Conservation (phyloP, 2,888 invertebrate genomes). For the Thymelicus acteon region DNA sequence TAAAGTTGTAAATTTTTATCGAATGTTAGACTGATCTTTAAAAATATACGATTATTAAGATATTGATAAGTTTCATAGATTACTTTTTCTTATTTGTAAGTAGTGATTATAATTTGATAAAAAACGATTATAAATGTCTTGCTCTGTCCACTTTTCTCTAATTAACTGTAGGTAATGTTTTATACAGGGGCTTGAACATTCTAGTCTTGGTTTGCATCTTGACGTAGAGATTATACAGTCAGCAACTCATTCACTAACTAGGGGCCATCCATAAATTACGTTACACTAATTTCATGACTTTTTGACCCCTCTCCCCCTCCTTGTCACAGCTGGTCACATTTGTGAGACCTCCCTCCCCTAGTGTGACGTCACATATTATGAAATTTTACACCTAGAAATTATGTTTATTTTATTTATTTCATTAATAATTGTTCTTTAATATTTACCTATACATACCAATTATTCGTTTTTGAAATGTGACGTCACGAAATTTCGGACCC, state of each 20-base stretch:
- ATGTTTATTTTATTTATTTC: no score
- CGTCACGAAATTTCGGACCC: no score
- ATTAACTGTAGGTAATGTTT: slow-evolving; percentile 61
- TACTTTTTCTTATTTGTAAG: slow-evolving; percentile 57
- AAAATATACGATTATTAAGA: slow-evolving; percentile 75
- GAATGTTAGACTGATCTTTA: slow-evolving; percentile 84
- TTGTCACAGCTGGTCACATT: no score
- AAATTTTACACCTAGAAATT: no score
- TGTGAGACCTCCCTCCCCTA: no score
- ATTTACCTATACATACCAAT: no score
- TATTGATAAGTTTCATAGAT: slow-evolving; percentile 71
- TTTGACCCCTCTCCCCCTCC: no score
- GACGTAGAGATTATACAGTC: slow-evolving; percentile 49
- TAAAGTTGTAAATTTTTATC: slow-evolving; percentile 78
- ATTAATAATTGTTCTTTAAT: no score
- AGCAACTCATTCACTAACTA: slow-evolving; percentile 51
- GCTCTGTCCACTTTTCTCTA: slow-evolving; percentile 74
- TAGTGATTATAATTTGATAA: slow-evolving; percentile 57
- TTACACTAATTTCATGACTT: no score
- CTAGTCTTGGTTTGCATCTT: slow-evolving; percentile 54
- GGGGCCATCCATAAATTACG: no score
- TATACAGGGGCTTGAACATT: slow-evolving; percentile 69
- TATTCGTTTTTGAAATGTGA: no score
- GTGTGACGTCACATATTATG: no score
- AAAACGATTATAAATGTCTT: slow-evolving; percentile 54